These are phyloP conservation scores for Mellivora capensis DNA, from an alignment of 2,113 vertebrate genomes.

Conservation along the genomic window DNA sequence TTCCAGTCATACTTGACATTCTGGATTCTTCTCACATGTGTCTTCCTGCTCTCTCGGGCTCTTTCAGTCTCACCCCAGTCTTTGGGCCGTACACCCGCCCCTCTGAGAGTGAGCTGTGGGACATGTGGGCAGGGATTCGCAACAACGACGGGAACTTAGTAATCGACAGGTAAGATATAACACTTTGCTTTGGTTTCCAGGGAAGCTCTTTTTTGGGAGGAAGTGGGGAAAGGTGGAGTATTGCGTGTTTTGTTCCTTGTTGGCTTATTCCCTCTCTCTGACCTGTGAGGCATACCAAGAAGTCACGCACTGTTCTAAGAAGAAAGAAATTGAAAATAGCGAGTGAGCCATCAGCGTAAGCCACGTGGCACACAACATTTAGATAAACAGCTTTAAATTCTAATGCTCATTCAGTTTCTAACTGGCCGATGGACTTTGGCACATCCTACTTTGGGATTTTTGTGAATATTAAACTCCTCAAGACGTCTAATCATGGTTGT, in stretches of 20 bases:
- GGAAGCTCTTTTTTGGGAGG: not conserved
- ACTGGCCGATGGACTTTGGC: not conserved
- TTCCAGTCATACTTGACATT: not conserved
- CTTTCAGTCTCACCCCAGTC: slow-evolving; percentile 88
- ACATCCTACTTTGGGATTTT: not conserved
- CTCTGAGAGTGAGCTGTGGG: slow-evolving; percentile 92
- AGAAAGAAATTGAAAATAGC: not conserved
- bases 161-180: slow-evolving; percentile 87
- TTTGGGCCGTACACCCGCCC: slow-evolving; percentile 96
- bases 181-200: not conserved
- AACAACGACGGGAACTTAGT: slow-evolving; percentile 94
- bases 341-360: not conserved
- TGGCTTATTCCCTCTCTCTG: not conserved
- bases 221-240: not conserved
- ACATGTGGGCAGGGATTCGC: slow-evolving; percentile 94
- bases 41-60: not conserved
- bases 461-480: not conserved
- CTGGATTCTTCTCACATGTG: not conserved
- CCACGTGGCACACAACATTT: not conserved
- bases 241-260: not conserved
- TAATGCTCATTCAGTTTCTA: not conserved
- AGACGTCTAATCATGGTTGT: not conserved
- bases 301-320: not conserved
- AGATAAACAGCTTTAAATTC: not conserved
- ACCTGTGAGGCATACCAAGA: not conserved